phyloP scores from a whole-genome alignment of 2,888 invertebrate genomes.

The Arrhopalites spinosus region DNA sequence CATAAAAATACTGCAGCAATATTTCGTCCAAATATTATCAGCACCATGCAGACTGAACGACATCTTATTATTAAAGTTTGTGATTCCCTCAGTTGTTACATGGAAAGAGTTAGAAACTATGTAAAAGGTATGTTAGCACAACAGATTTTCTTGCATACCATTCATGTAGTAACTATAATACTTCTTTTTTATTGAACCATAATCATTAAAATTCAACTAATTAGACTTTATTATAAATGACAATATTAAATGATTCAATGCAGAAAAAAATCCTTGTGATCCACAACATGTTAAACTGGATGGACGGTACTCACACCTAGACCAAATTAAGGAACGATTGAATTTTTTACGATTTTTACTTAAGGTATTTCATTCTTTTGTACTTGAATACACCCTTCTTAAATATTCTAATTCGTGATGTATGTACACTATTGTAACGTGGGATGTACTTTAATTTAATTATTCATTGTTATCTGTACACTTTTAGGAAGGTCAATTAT shows the following conservation, averaged over 20 bases:
- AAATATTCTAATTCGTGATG: no score
- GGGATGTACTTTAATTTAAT: no score
- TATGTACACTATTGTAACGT: no score
- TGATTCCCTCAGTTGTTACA: conserved; percentile 65
- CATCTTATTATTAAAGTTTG: conserved; percentile 55
- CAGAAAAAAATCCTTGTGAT: conserved; percentile 76
- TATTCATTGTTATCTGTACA: conserved; percentile 51
- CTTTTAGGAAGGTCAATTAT: conserved; percentile 84
- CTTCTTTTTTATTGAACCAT: background rate
- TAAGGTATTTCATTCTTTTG: conserved; percentile 63
- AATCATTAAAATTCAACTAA: background rate
- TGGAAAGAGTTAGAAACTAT: conserved; percentile 78
- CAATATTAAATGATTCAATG: no score
- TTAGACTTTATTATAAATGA: background rate
- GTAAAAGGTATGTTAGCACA: conserved; percentile 62
- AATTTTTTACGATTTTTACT: conserved; percentile 89
- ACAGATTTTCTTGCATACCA: background rate
- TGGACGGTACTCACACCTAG: conserved; percentile 85
- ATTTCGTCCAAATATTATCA: conserved; percentile 50
- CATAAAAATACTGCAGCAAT: conserved; percentile 53
- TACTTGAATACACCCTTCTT: background rate
- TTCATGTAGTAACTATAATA: background rate
- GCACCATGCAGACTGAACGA: conserved; percentile 51
- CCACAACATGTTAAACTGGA: conserved; percentile 80
- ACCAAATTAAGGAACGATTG: conserved; percentile 91